phyloP scores from a whole-genome alignment of 2,797 vertebrate species.

The Enteromius argenteus region DNA sequence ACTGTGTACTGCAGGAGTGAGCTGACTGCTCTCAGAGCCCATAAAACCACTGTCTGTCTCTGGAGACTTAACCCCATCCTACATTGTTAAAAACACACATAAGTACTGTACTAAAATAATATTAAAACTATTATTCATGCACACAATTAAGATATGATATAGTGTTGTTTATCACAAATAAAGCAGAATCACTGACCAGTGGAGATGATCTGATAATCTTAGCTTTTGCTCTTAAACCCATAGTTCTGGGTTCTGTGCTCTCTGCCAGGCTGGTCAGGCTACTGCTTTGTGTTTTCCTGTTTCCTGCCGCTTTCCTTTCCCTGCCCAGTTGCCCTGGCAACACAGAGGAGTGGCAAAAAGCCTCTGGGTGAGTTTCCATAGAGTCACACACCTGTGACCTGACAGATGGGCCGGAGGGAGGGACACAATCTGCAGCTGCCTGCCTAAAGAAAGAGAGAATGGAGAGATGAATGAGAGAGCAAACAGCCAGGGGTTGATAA shows the following conservation, averaged over 20 bases:
- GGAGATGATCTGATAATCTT: slow-evolving; percentile 41
- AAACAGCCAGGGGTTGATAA: slow-evolving; percentile 20
- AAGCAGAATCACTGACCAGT: slow-evolving; percentile 74
- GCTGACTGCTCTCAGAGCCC: slow-evolving; percentile 88
- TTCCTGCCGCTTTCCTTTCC: background rate
- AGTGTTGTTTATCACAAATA: background rate
- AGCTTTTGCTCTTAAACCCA: slow-evolving; percentile 61
- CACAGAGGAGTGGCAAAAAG: background rate
- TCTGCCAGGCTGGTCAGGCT: slow-evolving; percentile 75
- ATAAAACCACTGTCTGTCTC: slow-evolving; percentile 96
- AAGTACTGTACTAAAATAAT: background rate
- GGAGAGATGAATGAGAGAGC: slow-evolving; percentile 1
- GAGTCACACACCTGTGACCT: slow-evolving; percentile 13
- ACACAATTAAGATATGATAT: background rate
- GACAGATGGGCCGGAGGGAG: background rate
- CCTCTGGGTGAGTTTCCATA: slow-evolving; percentile 42
- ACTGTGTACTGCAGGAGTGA: slow-evolving; percentile 76
- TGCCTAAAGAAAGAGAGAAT: slow-evolving; percentile 57
- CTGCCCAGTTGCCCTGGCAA: slow-evolving; percentile 43
- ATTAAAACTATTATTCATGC: background rate
- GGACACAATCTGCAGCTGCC: slow-evolving; percentile 13
- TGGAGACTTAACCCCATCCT: slow-evolving; percentile 90
- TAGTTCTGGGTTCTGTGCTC: slow-evolving; percentile 53
- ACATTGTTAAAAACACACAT: slow-evolving; percentile 50
- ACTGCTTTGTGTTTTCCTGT: slow-evolving; percentile 63